Evolutionary conservation across 2,113 vertebrate species (phyloP).

Genomic region (Chaetops frenatus): DNA sequence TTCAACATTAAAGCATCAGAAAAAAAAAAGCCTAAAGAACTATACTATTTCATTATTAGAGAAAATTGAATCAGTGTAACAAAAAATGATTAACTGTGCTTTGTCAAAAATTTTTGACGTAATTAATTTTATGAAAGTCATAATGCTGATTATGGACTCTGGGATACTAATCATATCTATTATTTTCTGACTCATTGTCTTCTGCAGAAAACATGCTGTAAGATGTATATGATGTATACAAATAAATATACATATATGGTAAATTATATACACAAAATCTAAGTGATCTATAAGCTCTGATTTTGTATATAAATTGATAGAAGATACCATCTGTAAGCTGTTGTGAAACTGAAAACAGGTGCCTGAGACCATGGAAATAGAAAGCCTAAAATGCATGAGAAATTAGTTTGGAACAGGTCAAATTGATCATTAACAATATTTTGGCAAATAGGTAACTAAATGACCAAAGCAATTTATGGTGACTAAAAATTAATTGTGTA

Average conservation of each 20-base stretch:
- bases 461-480: not conserved
- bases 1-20: conserved; percentile 16
- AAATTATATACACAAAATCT: not conserved
- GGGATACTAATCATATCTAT: not conserved
- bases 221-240: not conserved
- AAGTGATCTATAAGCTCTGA: not conserved
- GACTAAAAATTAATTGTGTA: not conserved
- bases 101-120: conserved; percentile 15
- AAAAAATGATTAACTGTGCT: conserved; percentile 30
- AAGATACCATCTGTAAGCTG: not conserved
- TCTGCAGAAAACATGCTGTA: not conserved
- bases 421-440: not conserved
- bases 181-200: not conserved
- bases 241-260: not conserved
- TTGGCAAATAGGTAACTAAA: not conserved
- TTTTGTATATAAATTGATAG: not conserved
- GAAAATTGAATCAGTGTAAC: conserved; percentile 29
- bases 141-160: not conserved
- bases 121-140: conserved; percentile 31
- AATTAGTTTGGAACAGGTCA: not conserved
- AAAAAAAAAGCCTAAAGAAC: not conserved
- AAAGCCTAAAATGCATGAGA: not conserved
- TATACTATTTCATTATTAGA: conserved; percentile 56
- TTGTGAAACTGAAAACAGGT: not conserved
- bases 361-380: not conserved